Evolutionary conservation across 2,888 invertebrate genomes (phyloP).

Genomic region (Ornithoptera alexandrae): DNA sequence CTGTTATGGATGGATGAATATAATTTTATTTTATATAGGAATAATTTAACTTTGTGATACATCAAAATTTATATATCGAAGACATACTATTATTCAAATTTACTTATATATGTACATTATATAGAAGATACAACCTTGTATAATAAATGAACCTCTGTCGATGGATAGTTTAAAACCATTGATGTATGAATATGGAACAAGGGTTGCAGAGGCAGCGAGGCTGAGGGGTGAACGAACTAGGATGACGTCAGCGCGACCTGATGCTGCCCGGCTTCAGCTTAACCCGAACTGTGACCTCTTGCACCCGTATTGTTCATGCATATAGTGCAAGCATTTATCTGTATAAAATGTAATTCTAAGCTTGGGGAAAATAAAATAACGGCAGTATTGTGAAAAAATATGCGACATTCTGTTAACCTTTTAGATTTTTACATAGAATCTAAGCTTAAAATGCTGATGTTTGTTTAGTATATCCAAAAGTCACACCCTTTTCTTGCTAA

Average conservation of each 20-base stretch:
- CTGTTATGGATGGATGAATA: no score
- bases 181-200: conserved; percentile 56
- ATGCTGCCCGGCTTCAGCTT: conserved; percentile 75
- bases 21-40: no score
- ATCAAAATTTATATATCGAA: no score
- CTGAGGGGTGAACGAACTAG: conserved; percentile 58
- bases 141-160: conserved; percentile 25
- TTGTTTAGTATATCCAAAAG: no score
- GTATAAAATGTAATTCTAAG: conserved; percentile 14
- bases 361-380: not conserved
- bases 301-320: conserved; percentile 29
- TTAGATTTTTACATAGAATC: no score
- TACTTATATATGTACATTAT: not conserved
- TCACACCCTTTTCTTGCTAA: no score
- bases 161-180: conserved; percentile 41
- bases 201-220: conserved; percentile 46
- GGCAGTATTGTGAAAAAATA: not conserved
- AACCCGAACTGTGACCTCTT: conserved; percentile 71
- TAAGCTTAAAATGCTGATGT: no score
- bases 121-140: conserved; percentile 3
- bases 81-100: not conserved
- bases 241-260: conserved; percentile 80
- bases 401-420: not conserved
- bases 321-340: conserved; percentile 29
- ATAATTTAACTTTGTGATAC: no score